Conservation (phyloP, 2,888 invertebrate genomes). For the Eulithis prunata region DNA sequence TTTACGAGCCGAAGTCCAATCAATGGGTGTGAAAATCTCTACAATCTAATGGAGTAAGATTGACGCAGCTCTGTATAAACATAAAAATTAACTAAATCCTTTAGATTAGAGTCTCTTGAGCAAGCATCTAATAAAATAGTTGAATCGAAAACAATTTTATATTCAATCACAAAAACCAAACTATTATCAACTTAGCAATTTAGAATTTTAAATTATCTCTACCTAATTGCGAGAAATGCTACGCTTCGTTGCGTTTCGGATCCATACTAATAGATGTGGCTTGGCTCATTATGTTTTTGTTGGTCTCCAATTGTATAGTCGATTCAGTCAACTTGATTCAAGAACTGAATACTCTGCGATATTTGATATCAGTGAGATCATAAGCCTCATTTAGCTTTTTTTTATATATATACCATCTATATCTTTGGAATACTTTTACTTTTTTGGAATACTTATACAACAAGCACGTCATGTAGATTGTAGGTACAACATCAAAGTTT, state of each 20-base stretch:
- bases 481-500: too few relatives aligned
- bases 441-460: too few relatives aligned
- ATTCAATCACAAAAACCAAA: constrained; percentile 27
- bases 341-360: constrained; percentile 18
- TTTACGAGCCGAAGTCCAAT: background rate
- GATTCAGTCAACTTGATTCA: constrained; percentile 21
- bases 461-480: too few relatives aligned
- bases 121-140: background rate
- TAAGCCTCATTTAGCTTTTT: constrained; percentile 20
- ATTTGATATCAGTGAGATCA: constrained; percentile 29
- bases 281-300: constrained; percentile 36
- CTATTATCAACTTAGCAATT: constrained; percentile 28
- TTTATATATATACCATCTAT: too few relatives aligned
- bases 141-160: constrained; percentile 20
- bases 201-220: constrained; percentile 32
- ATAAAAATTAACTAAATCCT: background rate
- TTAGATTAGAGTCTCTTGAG: background rate
- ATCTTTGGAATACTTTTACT: too few relatives aligned
- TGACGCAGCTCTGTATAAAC: background rate
- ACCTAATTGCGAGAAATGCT: constrained; percentile 34
- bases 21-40: background rate
- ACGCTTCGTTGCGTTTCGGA: constrained; percentile 37
- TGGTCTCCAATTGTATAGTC: constrained; percentile 25
- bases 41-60: background rate
- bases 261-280: constrained; percentile 33